Percentiles rank a stretch among this genome's conserved stretches.
Conservation (phyloP, 2,888 invertebrate genomes). For the Aphelenchoides bicaudatus region DNA sequence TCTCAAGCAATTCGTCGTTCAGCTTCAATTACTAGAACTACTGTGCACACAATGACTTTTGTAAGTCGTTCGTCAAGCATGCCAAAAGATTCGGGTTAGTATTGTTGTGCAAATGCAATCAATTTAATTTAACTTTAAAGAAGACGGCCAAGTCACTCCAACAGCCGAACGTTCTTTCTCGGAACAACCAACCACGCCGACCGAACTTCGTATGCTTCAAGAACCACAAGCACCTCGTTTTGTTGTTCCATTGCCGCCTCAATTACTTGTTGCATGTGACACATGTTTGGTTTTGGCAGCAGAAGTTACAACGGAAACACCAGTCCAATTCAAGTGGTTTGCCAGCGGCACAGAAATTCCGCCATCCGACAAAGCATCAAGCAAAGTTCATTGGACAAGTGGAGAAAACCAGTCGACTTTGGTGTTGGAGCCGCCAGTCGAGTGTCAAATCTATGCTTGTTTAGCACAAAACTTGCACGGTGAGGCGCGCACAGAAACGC, state of each 20-base stretch:
- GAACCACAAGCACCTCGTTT: constrained; percentile 54
- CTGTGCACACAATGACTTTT: constrained; percentile 31
- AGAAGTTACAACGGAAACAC: too few species aligned
- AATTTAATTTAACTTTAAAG: too few species aligned
- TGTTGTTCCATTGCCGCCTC: constrained; percentile 40
- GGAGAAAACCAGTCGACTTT: constrained; percentile 47
- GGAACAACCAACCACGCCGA: too few species aligned
- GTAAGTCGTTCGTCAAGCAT: constrained; percentile 38
- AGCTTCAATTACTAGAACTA: constrained; percentile 33
- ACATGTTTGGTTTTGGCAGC: constrained; percentile 51
- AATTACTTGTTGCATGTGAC: constrained; percentile 33
- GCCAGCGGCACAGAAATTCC: too few species aligned
- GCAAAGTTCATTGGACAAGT: too few species aligned
- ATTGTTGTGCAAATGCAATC: constrained; percentile 23
- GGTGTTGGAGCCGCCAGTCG: constrained; percentile 48
- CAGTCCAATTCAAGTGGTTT: too few species aligned
- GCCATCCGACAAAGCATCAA: constrained; percentile 18
- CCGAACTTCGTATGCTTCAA: too few species aligned
- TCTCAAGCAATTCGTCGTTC: constrained; percentile 15
- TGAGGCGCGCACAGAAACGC: constrained; percentile 10
- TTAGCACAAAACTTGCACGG: constrained; percentile 48
- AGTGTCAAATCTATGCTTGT: constrained; percentile 50
- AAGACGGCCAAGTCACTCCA: too few species aligned
- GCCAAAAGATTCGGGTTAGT: constrained; percentile 21
- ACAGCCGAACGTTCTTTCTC: constrained; percentile 24